Evolutionary conservation across 35 echinoderm and acorn worm genomes (phyloP).

Genomic region (Hemicentrotus pulcherrimus): DNA sequence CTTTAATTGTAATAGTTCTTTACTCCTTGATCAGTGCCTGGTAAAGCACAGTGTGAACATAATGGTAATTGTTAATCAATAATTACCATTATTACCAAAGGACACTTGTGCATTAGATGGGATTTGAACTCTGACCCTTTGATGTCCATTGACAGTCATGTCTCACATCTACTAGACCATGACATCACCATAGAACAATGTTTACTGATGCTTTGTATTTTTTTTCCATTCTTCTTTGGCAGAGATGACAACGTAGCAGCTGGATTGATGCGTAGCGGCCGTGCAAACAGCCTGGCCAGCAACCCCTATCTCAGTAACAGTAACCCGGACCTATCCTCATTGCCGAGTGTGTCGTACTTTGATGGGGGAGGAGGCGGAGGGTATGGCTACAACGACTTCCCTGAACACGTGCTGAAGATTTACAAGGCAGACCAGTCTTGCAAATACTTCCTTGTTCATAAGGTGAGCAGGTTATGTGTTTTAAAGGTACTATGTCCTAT

Average conservation of each 20-base stretch:
- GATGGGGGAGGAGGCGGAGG: constrained; percentile 39
- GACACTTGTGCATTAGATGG: no score
- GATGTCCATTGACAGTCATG: no score
- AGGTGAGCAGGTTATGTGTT: constrained; percentile 82
- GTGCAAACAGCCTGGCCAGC: constrained; percentile 70
- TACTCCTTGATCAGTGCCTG: no score
- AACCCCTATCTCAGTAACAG: constrained; percentile 94
- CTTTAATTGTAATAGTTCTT: no score
- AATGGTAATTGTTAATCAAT: no score
- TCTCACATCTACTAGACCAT: no score
- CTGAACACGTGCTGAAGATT: constrained; percentile 95
- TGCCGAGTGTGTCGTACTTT: constrained; percentile 53
- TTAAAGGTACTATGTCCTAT: no score
- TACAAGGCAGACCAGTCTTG: constrained; percentile 92
- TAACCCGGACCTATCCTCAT: constrained; percentile 90
- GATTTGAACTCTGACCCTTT: no score
- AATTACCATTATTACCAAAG: no score
- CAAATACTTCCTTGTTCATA: constrained; percentile 99
- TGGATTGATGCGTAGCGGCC: constrained; percentile 58
- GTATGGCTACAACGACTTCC: constrained; percentile 68
- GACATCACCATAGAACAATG: no score
- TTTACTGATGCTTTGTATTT: no score
- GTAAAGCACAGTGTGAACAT: no score
- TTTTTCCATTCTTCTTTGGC: not conserved
- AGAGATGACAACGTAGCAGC: constrained; percentile 75